Percentiles rank a stretch among this genome's conserved stretches.
Evolutionary conservation across 2,113 vertebrate species (phyloP).

Genomic region (Helogale parvula): DNA sequence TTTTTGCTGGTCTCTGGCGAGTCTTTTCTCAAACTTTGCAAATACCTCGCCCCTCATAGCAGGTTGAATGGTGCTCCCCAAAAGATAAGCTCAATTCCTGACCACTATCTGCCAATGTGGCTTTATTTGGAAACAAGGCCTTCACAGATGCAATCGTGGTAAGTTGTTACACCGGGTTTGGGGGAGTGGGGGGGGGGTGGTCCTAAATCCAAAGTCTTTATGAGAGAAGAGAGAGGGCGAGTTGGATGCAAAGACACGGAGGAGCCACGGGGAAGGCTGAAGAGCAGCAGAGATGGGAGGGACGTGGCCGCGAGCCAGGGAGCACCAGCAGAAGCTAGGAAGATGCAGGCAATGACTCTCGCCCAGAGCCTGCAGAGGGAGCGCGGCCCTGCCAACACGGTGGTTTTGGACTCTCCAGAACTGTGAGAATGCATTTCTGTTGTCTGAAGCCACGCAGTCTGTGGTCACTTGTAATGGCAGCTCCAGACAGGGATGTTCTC

Average conservation of each 20-base stretch:
- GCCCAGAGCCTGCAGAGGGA: neutral
- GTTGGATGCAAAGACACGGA: neutral
- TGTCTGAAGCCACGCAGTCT: neutral
- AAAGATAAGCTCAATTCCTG: neutral
- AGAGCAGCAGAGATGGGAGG: neutral
- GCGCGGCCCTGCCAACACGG: rapidly evolving
- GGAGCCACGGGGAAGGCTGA: neutral
- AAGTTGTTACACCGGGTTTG: neutral
- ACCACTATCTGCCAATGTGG: neutral
- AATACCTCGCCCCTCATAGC: neutral
- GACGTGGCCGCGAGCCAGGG: neutral
- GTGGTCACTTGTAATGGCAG: neutral
- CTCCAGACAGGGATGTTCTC: neutral
- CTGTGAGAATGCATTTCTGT: neutral
- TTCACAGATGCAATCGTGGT: neutral
- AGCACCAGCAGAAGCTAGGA: neutral
- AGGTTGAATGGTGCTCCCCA: neutral
- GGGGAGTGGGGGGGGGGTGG: neutral
- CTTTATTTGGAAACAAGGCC: neutral
- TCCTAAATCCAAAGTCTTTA: neutral
- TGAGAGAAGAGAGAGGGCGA: neutral
- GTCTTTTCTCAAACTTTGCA: neutral
- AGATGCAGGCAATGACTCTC: neutral
- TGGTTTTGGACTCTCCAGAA: neutral
- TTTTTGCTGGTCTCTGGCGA: neutral